Evolutionary conservation across 2,888 invertebrate species (phyloP), one percentile per base, ranked within the genome.

Genomic region (Rosalia funebris): DNA sequence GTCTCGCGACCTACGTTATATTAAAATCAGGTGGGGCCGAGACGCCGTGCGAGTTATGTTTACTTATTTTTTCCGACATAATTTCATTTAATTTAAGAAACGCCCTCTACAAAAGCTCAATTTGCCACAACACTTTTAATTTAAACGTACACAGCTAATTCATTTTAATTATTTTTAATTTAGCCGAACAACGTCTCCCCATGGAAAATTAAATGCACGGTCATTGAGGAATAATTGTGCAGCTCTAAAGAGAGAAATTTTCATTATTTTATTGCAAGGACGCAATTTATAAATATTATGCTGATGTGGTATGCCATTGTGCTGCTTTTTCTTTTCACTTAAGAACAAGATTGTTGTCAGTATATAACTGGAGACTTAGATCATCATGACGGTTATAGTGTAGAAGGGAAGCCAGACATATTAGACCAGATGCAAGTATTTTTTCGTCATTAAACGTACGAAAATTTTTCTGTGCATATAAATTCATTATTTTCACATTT

Each of bases 1-100:
- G 11, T 37, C 36, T 37, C 14, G 20, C 48, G 48, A 37, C 48
- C 48, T 48, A 48, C 48, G 48, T 48, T 9, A 17, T 37, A 20
- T 44, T 25, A 20, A 48, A 48, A 48, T 36, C 37, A 48, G 17
- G 48, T 48, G 36, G 48, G n/a, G 48, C 48, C 20, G 48, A 2
- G 48, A 19, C 48, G 17, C 48, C 48, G 12, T 16, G 19, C 36
- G 48, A 48, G 48, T 19, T 48, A 48, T 48, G 48, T 48, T 48
- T 12, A 7, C 10, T 12, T 19, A 36, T 48, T 48, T 46, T 46
- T 48, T 48, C 48, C 17, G 48, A 20, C 48, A 36, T 48, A 19
- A 36, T 36, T 7, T 19, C 48, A 19, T 48, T 48, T 36, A 36
- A 48, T 19, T 34, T 47, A 36, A 44, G 19, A 44, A 25, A 19